Evolutionary conservation across 2,797 vertebrate species (phyloP).

Genomic region (Sylvia borin): DNA sequence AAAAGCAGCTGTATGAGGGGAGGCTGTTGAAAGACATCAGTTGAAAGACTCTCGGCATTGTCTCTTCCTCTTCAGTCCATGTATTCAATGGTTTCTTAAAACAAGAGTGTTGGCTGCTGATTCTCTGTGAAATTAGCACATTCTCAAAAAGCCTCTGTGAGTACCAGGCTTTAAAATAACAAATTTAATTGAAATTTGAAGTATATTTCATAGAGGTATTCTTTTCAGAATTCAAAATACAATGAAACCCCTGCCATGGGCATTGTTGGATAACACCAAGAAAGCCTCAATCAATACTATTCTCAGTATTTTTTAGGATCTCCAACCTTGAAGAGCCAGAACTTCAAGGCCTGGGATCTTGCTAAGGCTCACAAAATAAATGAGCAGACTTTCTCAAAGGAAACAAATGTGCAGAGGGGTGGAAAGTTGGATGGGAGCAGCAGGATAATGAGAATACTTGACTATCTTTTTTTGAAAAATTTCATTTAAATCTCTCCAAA

Average conservation of each 20-base stretch:
- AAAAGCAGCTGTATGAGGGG: not conserved
- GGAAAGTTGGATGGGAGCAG: not conserved
- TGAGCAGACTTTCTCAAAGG: not conserved
- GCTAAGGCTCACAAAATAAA: constrained; percentile 8
- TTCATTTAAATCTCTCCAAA: not conserved
- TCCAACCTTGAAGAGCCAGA: not conserved
- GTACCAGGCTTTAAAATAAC: not conserved
- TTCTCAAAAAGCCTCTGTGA: not conserved
- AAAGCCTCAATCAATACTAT: not conserved
- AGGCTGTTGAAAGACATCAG: not conserved
- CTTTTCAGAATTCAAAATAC: not conserved
- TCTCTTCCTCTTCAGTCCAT: not conserved
- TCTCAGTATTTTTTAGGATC: not conserved
- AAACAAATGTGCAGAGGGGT: not conserved
- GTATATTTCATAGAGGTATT: not conserved
- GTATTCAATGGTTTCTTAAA: not conserved
- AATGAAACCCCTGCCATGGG: not conserved
- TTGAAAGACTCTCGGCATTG: not conserved
- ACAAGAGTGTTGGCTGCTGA: not conserved
- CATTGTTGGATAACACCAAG: not conserved
- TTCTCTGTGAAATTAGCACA: not conserved
- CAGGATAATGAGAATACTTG: not conserved
- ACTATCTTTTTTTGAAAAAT: not conserved
- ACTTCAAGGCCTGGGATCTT: not conserved
- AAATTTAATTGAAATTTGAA: not conserved